Evolutionary conservation across 64 coral and sea anemone species (phyloP), one percentile per base, ranked within the genome.

Genomic region (Catalaphyllia jardinei): DNA sequence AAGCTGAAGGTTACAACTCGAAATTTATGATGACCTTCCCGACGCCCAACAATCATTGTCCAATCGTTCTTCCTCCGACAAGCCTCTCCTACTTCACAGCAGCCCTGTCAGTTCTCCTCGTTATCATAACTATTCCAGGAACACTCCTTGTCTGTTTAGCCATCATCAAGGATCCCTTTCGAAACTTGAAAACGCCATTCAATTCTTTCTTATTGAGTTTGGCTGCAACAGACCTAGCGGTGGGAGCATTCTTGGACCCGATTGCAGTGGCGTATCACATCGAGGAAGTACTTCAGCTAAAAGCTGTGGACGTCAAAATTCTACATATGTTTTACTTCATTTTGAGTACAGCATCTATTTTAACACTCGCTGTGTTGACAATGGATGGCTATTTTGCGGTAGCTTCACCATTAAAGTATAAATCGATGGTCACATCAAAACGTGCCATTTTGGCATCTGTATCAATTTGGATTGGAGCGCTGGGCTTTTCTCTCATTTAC

Each of bases 241-340:
- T 94, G 10, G 92, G 92, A 10, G 79, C 60, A 29, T 29, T 89
- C 60, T 86, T 94, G 92, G 92, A 94, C 39, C 87, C 92, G 9
- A 39, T 93, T 29, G 75, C 92, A 31, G 67, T 80, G 17, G 82
- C 74, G 2, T 88, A 82, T 60, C 86, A 93, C 73, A 79, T 74
- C 29, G 89, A 60, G 27, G 86, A 93, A 39, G 92, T 31, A 29
- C 67, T 83, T 55, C 62, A 85, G 54, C 54, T 85, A 0, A 16
- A 89, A 20, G 35, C 89, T 31, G 67, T 89, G 11, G 4, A 79
- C 52, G 75, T 65, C 18, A 10, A 86, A 24, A 77, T 77, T 10
- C 12, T 89, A 8, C 87, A 94, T 22, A 65, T 94, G 2, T 1
- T 76, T n/a, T 94, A 85, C 19, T 94, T 94, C 24, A 86, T 94